Conservation (phyloP, 1,140 invertebrate genomes). For the Epicauta chinensis region DNA sequence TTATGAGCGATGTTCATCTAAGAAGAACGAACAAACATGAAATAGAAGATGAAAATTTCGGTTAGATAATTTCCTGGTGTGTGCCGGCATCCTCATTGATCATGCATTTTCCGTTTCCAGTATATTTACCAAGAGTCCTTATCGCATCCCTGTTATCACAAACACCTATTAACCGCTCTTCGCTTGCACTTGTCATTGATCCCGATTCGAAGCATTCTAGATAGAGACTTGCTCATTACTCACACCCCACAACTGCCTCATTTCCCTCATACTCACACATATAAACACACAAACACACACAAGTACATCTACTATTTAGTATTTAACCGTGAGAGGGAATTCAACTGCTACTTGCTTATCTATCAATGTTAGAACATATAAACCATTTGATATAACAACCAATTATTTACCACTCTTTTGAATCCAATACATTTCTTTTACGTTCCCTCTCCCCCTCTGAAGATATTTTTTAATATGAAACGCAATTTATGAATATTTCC, state of each 20-base stretch:
- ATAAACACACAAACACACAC: no score
- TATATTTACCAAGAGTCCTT: slow-evolving; percentile 40
- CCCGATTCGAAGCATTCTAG: slow-evolving; percentile 38
- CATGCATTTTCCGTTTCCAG: slow-evolving; percentile 44
- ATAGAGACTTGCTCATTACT: slow-evolving; percentile 43
- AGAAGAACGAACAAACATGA: slow-evolving; percentile 30
- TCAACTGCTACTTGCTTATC: slow-evolving; percentile 31
- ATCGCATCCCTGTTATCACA: slow-evolving; percentile 42
- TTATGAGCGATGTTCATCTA: slow-evolving; percentile 17
- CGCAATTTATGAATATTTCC: no score
- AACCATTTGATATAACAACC: no score
- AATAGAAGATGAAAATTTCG: slow-evolving; percentile 36
- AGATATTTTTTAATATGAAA: no score
- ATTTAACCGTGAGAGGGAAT: slow-evolving; percentile 27
- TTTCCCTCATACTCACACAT: slow-evolving; percentile 16
- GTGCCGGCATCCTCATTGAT: slow-evolving; percentile 41
- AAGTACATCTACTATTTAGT: slow-evolving; percentile 20
- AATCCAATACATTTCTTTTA: no score
- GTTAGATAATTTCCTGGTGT: slow-evolving; percentile 40
- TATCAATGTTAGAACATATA: slow-evolving; percentile 29
- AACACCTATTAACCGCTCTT: slow-evolving; percentile 45
- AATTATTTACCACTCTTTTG: no score
- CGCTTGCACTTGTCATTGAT: slow-evolving; percentile 44
- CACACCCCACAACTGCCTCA: slow-evolving; percentile 32
- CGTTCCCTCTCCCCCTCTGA: no score